Conservation (phyloP, 2,113 vertebrate species). For the Camarhynchus parvulus region DNA sequence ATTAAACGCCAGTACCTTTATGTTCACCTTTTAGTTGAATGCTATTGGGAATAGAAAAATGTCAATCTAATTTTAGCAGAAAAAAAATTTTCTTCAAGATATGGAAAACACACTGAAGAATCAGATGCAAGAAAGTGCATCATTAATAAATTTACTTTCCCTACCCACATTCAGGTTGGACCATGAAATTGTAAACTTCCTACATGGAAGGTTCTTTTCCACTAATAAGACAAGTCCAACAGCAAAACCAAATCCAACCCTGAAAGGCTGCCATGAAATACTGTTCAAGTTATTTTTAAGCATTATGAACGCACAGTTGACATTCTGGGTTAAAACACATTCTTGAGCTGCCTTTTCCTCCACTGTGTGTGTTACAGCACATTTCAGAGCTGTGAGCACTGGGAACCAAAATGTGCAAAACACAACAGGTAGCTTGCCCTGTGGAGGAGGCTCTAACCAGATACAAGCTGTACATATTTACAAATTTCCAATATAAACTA, state of each 20-base stretch:
- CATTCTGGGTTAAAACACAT: background rate
- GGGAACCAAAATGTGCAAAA: background rate
- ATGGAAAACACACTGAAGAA: background rate
- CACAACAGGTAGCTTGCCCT: background rate
- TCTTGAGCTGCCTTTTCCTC: background rate
- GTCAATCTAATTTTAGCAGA: background rate
- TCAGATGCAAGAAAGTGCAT: background rate
- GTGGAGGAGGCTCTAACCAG: background rate
- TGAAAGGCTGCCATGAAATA: background rate
- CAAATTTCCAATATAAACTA: background rate
- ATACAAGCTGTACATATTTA: background rate
- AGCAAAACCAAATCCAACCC: background rate
- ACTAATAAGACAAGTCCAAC: background rate
- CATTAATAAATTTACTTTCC: background rate
- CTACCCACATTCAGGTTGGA: background rate
- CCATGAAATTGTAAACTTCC: background rate
- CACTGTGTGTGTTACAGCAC: background rate
- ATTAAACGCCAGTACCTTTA: background rate
- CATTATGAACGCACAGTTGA: background rate
- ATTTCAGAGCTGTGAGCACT: background rate
- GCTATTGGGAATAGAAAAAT: background rate
- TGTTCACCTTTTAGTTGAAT: background rate
- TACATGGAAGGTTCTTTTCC: background rate
- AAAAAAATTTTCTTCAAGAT: background rate
- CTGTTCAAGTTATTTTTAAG: background rate